Evolutionary conservation across 2,113 vertebrate species (phyloP).

Genomic region (Hippoglossus stenolepis): DNA sequence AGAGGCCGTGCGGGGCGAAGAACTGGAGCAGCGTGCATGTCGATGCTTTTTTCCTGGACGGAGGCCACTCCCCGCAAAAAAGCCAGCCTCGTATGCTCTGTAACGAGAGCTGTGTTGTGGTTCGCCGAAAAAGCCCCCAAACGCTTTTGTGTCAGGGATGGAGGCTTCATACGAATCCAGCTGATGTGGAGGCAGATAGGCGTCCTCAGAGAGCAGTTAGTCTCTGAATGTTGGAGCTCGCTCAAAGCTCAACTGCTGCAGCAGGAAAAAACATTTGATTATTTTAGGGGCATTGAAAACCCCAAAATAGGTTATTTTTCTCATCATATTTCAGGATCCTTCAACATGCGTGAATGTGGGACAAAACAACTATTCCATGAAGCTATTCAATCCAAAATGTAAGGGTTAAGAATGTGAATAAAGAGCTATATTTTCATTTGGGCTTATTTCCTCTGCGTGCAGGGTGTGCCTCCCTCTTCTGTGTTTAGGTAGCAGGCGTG

Average conservation of each 20-base stretch:
- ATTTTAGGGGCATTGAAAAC: constrained; percentile 2
- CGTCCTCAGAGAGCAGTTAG: constrained; percentile 21
- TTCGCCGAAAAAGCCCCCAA: constrained; percentile 25
- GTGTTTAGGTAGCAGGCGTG: constrained; percentile 71
- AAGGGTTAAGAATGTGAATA: constrained; percentile 2
- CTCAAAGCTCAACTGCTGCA: constrained; percentile 1
- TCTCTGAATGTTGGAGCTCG: constrained; percentile 9
- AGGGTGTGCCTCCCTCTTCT: constrained; percentile 53
- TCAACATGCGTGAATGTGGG: background rate
- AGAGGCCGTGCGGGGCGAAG: constrained; percentile 47
- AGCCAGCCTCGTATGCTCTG: constrained; percentile 44
- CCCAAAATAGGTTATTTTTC: constrained; percentile 25
- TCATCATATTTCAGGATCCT: constrained; percentile 34
- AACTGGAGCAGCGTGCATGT: constrained; percentile 52
- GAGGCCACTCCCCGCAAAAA: constrained; percentile 53
- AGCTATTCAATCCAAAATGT: constrained; percentile 8
- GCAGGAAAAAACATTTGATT: constrained; percentile 17
- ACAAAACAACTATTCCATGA: background rate
- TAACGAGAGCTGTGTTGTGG: constrained; percentile 63
- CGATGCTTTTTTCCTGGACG: constrained; percentile 68
- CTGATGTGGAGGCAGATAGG: constrained; percentile 40
- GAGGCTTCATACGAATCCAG: constrained; percentile 29
- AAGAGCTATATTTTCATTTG: constrained; percentile 26
- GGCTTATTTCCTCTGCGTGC: constrained; percentile 35
- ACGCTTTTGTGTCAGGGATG: constrained; percentile 37